Conservation (phyloP, 2,113 vertebrate species). For the Thunnus maccoyii region DNA sequence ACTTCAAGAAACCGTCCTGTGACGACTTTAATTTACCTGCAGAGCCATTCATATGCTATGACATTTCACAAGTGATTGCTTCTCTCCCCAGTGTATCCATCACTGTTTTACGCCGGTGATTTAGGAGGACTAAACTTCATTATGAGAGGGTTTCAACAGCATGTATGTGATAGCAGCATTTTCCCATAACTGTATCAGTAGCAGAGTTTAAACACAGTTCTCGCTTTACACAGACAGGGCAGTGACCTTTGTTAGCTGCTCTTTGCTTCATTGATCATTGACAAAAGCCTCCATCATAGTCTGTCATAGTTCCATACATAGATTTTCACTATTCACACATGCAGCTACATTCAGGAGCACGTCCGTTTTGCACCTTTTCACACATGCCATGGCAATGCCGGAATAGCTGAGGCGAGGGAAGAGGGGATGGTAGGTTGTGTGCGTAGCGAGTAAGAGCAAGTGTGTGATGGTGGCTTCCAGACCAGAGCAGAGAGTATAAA, state of each 20-base stretch:
- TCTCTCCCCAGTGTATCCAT: conserved; percentile 32
- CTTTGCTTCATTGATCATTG: conserved; percentile 58
- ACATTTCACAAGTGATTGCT: conserved; percentile 70
- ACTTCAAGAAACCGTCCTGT: conserved; percentile 1
- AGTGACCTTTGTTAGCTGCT: conserved; percentile 48
- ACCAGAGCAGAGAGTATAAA: too few relatives aligned
- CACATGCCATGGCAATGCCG: too few relatives aligned
- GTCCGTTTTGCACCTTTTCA: too few relatives aligned
- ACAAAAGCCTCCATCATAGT: conserved; percentile 18
- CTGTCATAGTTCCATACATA: not conserved
- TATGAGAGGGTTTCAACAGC: conserved; percentile 25
- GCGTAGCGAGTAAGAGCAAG: too few relatives aligned
- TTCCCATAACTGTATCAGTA: conserved; percentile 35
- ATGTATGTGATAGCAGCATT: not conserved
- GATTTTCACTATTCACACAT: too few relatives aligned
- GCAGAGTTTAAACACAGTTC: not conserved
- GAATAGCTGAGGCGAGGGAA: too few relatives aligned
- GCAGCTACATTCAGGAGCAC: too few relatives aligned
- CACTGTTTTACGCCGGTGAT: conserved; percentile 27
- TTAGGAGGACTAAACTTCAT: conserved; percentile 32
- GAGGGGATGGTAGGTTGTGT: too few relatives aligned
- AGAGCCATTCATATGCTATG: conserved; percentile 57
- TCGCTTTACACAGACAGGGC: conserved; percentile 9
- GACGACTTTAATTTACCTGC: conserved; percentile 66
- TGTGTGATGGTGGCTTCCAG: too few relatives aligned